These are phyloP conservation scores for Euura saliciscinereae DNA, from an alignment of 1,140 invertebrate genomes.

Conservation along the genomic window DNA sequence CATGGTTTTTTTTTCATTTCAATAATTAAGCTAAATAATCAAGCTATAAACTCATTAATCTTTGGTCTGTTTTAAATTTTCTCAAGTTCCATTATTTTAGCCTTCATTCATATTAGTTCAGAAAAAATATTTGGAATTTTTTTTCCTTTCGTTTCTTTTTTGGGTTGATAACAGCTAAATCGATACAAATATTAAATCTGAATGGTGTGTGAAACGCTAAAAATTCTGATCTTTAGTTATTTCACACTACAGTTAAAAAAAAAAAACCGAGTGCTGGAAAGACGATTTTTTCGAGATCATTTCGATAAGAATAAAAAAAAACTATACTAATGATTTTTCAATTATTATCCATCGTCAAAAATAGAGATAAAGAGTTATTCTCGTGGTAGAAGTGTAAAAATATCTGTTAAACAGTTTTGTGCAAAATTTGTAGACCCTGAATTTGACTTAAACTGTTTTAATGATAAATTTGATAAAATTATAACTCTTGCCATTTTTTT, in stretches of 20 bases:
- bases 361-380: too few relatives aligned
- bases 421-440: not conserved
- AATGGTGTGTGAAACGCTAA: not conserved
- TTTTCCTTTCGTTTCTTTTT: not conserved
- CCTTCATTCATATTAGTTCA: too few relatives aligned
- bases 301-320: too few relatives aligned
- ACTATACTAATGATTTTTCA: too few relatives aligned
- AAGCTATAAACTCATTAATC: not conserved
- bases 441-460: too few relatives aligned
- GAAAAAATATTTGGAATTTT: too few relatives aligned
- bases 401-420: not conserved
- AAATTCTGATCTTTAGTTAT: not conserved
- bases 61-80: constrained; percentile 5
- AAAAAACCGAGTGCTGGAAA: too few relatives aligned
- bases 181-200: not conserved
- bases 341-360: too few relatives aligned
- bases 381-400: too few relatives aligned
- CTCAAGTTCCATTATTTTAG: not conserved
- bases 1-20: not conserved
- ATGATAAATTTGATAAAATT: not conserved
- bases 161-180: not conserved
- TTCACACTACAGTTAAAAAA: too few relatives aligned
- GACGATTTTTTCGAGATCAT: too few relatives aligned
- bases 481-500: not conserved
- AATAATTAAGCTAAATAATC: too few relatives aligned